phyloP scores from a whole-genome alignment of 1,140 invertebrate species.

The Lutraria rhynchaena region DNA sequence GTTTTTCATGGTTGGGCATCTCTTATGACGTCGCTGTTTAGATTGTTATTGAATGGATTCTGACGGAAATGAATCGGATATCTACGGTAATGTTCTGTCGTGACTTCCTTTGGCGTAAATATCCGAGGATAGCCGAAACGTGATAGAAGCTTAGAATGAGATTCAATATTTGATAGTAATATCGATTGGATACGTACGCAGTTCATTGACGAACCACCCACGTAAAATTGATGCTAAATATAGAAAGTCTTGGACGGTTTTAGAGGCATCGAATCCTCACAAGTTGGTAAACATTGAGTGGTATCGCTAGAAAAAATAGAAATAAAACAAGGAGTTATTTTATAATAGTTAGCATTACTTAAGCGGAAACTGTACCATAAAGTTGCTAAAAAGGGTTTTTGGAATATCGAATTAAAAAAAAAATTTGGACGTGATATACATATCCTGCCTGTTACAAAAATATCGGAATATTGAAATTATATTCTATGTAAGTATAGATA shows the following conservation, averaged over 20 bases:
- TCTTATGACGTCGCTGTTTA: conserved; percentile 8
- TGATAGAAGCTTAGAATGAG: conserved; percentile 1
- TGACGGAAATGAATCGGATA: background rate
- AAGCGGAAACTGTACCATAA: background rate
- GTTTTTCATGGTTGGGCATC: background rate
- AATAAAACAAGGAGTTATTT: background rate
- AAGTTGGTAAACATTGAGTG: conserved; percentile 13
- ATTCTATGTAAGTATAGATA: no score
- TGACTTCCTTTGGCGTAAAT: background rate
- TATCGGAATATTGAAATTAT: no score
- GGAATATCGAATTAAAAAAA: background rate
- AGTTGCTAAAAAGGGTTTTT: background rate
- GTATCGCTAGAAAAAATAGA: background rate
- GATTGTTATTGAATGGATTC: background rate
- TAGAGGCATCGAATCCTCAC: background rate
- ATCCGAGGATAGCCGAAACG: background rate
- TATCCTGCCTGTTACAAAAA: no score
- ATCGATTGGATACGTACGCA: conserved; percentile 5
- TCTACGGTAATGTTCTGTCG: no score
- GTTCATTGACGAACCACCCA: conserved; percentile 47
- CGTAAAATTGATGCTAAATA: conserved; percentile 34
- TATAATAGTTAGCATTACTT: background rate
- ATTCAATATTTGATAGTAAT: conserved; percentile 6
- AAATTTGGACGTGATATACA: background rate
- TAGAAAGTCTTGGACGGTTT: conserved; percentile 12